Conservation (phyloP, 2,113 vertebrate genomes). For the Garra rufa region DNA sequence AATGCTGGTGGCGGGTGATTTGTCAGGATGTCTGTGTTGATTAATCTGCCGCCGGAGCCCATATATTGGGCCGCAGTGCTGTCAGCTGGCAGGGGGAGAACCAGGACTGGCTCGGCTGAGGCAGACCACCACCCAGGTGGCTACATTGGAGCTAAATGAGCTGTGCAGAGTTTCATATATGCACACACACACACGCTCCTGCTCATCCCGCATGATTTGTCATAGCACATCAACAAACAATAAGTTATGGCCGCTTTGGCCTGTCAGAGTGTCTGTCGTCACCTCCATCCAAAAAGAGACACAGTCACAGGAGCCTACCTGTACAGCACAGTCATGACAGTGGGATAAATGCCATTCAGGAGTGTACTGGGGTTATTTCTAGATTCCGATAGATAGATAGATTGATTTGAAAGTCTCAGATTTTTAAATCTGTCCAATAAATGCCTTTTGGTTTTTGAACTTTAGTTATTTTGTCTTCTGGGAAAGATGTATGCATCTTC, state of each 20-base stretch:
- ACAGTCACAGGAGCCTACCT: neutral
- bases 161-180: constrained; percentile 89
- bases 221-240: constrained; percentile 94
- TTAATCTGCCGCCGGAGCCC: constrained; percentile 85
- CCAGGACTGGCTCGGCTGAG: constrained; percentile 84
- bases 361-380: neutral
- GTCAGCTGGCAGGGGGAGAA: constrained; percentile 86
- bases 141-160: constrained; percentile 96
- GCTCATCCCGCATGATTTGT: constrained; percentile 87
- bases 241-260: constrained; percentile 93
- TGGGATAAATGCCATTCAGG: neutral
- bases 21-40: constrained; percentile 88
- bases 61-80: constrained; percentile 79
- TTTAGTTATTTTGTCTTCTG: no score
- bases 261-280: constrained; percentile 89
- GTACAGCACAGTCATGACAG: neutral
- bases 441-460: no score
- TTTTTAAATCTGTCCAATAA: no score
- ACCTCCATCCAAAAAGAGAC: constrained; percentile 54
- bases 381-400: neutral
- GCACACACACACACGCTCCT: constrained; percentile 68
- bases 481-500: no score
- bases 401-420: no score
- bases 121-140: constrained; percentile 93
- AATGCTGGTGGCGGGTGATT: constrained; percentile 76